A percentile compares a stretch with the other conserved stretches of the same genome.
These are phyloP conservation scores for Arnoldichthys spilopterus DNA, from an alignment of 2,797 vertebrate genomes.

Conservation along the genomic window DNA sequence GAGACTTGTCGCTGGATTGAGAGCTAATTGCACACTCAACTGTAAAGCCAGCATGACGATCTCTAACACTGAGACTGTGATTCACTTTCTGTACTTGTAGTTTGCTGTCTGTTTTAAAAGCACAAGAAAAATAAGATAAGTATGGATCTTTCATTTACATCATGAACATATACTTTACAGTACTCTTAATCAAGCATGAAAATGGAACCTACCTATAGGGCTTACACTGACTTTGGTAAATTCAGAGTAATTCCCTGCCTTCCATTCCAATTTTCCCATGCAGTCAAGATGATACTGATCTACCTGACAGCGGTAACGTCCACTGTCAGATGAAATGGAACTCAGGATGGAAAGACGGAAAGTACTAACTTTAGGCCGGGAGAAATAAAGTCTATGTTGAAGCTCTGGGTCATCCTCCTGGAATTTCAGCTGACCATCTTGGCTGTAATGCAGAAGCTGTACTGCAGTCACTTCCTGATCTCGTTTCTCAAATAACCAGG, in stretches of 20 bases:
- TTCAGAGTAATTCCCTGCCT: constrained; percentile 47
- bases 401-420: constrained; percentile 12
- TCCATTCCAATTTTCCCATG: constrained; percentile 35
- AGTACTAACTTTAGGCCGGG: constrained; percentile 29
- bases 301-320: constrained; percentile 56
- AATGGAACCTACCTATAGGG: constrained; percentile 42
- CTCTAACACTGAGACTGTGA: constrained; percentile 7
- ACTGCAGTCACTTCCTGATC: constrained; percentile 1
- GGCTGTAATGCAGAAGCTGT: constrained; percentile 43
- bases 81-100: constrained; percentile 46
- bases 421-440: constrained; percentile 50
- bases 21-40: constrained; percentile 53
- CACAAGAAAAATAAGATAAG: neutral
- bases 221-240: constrained; percentile 47
- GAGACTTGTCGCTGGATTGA: constrained; percentile 48
- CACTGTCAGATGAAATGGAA: constrained; percentile 50
- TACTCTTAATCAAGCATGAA: neutral
- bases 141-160: neutral
- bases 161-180: neutral
- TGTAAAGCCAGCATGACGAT: constrained; percentile 30
- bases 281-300: constrained; percentile 48
- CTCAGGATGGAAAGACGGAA: constrained; percentile 53
- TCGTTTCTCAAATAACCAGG: constrained; percentile 51
- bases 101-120: constrained; percentile 43
- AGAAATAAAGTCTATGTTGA: constrained; percentile 50